Base-by-base conservation (phyloP, 2,888 invertebrate species). In the Pyrochroa serraticornis region DNA sequence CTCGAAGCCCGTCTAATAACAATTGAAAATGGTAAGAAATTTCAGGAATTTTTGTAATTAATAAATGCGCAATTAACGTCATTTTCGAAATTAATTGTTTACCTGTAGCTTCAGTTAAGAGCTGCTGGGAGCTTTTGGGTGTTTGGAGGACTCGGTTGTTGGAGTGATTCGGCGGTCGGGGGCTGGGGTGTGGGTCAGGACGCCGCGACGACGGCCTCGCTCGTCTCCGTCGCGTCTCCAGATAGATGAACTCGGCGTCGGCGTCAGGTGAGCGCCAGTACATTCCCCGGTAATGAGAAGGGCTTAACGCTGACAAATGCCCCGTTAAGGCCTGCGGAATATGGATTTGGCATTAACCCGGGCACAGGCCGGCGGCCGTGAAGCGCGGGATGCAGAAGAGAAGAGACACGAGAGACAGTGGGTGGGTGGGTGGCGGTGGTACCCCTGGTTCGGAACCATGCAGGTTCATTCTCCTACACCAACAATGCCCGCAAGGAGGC, bases 381-480 rank as follows among this genome's bases (percentile, higher is more conserved):
- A 34, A 34, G 46, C 37, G 35, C 36, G 39, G 48, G 42, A 42
- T 48, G 54, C 50, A 46, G 41, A 45, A 38, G 39, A 36, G 47
- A 33, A 47, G 39, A 30, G 36, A 53, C 46, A 37, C 33, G 36
- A 56, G 50, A 37, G 49, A 41, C 52, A 52, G 69, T 68, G 69
- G 70, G 73, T 72, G 74, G 72, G 71, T 71, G 72, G 70, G 67
- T 64, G 67, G 63, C 56, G 65, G 58, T 56, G 66, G 67, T 62
- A 60, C 69, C 68, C 64, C 68, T 66, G 72, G 71, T 71, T 68
- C 71, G 76, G 75, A 76, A 77, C 77, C 77, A 77, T 77, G 76
- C 75, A 72, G 76, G 76, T 76, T 75, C 76, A 73, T 71, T 73
- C 73, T 75, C 72, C 74, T 72, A 70, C 73, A 69, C 69, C 69